Percentiles rank a stretch among this genome's conserved stretches.
Conservation (phyloP, 2,797 vertebrate species). For the Botia almorhae region DNA sequence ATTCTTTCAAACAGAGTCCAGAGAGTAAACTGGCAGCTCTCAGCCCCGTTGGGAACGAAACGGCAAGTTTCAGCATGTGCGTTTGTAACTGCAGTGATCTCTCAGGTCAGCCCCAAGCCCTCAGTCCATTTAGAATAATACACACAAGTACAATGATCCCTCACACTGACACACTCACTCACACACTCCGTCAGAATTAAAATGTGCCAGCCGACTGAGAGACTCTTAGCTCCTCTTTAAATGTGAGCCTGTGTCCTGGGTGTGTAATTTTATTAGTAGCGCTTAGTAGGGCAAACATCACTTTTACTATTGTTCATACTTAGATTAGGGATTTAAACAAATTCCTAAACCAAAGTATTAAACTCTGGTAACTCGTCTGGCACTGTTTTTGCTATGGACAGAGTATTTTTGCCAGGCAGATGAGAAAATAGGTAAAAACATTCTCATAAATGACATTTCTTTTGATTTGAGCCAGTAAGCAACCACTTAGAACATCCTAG, state of each 20-base stretch:
- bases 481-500: not conserved
- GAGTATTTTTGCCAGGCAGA: too few species aligned
- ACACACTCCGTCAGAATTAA: constrained; percentile 31
- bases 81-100: constrained; percentile 42
- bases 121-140: constrained; percentile 75
- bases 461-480: not conserved
- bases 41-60: constrained; percentile 27
- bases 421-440: too few species aligned
- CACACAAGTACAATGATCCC: constrained; percentile 62
- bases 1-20: constrained; percentile 35
- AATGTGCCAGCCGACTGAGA: constrained; percentile 42
- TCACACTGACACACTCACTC: constrained; percentile 62
- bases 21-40: constrained; percentile 19
- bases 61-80: constrained; percentile 36
- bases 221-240: not conserved
- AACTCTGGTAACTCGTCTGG: not conserved
- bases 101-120: constrained; percentile 65
- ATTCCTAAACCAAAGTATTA: not conserved
- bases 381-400: too few species aligned
- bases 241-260: not conserved
- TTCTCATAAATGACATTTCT: not conserved
- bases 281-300: not conserved
- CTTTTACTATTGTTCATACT: not conserved
- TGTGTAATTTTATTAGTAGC: constrained; percentile 1
- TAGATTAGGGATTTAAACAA: not conserved